Evolutionary conservation across 2,797 vertebrate genomes (phyloP), one percentile per base, ranked within the genome.

Genomic region (Gephyroberyx darwinii): DNA sequence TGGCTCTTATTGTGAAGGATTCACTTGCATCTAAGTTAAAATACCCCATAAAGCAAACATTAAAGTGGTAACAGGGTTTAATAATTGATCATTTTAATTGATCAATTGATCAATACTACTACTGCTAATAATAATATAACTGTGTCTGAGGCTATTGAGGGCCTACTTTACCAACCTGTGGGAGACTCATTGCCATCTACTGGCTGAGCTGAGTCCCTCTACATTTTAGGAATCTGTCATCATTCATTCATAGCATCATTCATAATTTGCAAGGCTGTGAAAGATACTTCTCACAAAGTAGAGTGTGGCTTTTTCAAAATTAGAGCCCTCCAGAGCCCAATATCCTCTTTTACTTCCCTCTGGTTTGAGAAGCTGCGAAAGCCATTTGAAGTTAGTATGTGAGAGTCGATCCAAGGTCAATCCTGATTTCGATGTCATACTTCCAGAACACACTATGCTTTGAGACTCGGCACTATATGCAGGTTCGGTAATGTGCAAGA

Each of bases 111-210:
- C 10, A 45, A 45, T 14, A 53, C 13, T 3, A 53, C 6, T 20
- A 12, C 35, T 37, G 8, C 8, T 33, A 47, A 48, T 57, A 47
- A 61, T 3, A 17, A 16, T 47, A 17, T 56, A 9, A 2, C 54
- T 35, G n/a, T 52, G 22, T 66, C 8, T 33, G 3, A 50, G 56
- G n/a, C 37, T 54, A 70, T 45, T 61, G 26, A 72, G 20, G 47
- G 19, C 51, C 65, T 33, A 33, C 33, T 63, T 54, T n/a, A 51
- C 10, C 53, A 60, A 55, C 80, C 80, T 85, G 71, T 52, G 75
- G 68, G 82, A 80, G 75, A 81, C 75, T 83, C 80, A 84, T 84
- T 89, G 89, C 90, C 90, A 89, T 88, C 87, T 91, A 74, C 88
- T 91, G 90, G 86, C 70, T 72, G 26, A 69, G 74, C 65, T 67